Percentiles rank a stretch among this genome's conserved stretches.
phyloP scores from a whole-genome alignment of 1,140 invertebrate genomes.

The Ostrea denselamellosa region DNA sequence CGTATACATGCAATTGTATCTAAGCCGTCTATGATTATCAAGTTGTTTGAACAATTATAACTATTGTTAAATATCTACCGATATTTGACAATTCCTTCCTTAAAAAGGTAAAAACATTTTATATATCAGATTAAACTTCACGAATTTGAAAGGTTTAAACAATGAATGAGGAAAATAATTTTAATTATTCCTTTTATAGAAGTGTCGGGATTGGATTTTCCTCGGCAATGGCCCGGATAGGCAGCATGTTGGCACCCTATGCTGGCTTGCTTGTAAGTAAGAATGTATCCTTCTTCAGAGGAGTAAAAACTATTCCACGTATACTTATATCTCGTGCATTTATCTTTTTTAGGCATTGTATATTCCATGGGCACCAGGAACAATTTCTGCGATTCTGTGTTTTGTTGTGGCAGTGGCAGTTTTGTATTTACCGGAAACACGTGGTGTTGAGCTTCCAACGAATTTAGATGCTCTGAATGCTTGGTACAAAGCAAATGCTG shows the following conservation, averaged over 20 bases:
- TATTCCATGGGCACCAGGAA: slow-evolving; percentile 57
- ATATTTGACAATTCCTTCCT: too few species aligned
- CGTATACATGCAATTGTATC: too few species aligned
- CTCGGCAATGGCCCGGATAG: slow-evolving; percentile 56
- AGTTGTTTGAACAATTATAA: too few species aligned
- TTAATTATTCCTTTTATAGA: slow-evolving; percentile 44
- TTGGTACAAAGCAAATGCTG: slow-evolving; percentile 42
- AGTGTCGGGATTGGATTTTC: slow-evolving; percentile 61
- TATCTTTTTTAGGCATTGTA: slow-evolving; percentile 42
- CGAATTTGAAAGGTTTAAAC: too few species aligned
- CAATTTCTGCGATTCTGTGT: slow-evolving; percentile 53
- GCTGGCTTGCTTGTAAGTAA: slow-evolving; percentile 58
- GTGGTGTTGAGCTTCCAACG: slow-evolving; percentile 51
- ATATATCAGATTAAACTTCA: too few species aligned
- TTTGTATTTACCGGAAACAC: slow-evolving; percentile 56
- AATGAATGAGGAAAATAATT: too few species aligned
- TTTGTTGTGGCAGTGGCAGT: slow-evolving; percentile 43
- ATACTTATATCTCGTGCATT: not conserved
- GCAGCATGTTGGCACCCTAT: slow-evolving; percentile 62
- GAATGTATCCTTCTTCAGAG: not conserved
- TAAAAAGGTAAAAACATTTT: too few species aligned
- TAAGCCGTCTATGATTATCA: too few species aligned
- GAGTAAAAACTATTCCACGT: not conserved
- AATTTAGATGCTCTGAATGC: slow-evolving; percentile 55
- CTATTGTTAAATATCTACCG: too few species aligned